These are phyloP conservation scores for Neoarius graeffei DNA, from an alignment of 2,113 vertebrate species.

Conservation along the genomic window DNA sequence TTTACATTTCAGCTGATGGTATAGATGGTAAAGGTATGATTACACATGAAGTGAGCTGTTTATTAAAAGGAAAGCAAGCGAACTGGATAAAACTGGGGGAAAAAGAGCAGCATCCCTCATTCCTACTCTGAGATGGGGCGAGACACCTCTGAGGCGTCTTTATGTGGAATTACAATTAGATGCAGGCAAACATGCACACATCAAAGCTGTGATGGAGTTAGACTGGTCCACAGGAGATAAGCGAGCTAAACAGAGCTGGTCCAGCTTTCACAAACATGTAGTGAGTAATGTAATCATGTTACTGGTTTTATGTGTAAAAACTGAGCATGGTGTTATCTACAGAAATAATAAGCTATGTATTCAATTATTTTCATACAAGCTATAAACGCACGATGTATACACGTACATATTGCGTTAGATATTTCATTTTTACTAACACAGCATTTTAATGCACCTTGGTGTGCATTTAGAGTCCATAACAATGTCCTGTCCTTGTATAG, in stretches of 20 bases:
- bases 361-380: conserved; percentile 36
- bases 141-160: conserved; percentile 49
- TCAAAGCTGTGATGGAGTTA: conserved; percentile 65
- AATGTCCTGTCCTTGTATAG: neutral
- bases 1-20: neutral
- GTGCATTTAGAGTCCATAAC: conserved; percentile 7
- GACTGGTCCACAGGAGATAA: conserved; percentile 68
- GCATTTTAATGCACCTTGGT: conserved; percentile 7
- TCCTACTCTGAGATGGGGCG: conserved; percentile 49
- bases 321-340: conserved; percentile 43
- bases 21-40: neutral
- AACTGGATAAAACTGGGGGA: neutral
- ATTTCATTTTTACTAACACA: conserved; percentile 7
- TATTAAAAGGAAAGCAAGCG: conserved; percentile 38
- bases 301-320: conserved; percentile 56
- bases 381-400: conserved; percentile 34
- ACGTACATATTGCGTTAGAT: conserved; percentile 6
- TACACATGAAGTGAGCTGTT: neutral
- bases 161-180: conserved; percentile 67
- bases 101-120: conserved; percentile 33
- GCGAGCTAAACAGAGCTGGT: conserved; percentile 60
- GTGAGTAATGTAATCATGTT: conserved; percentile 63
- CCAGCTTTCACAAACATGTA: conserved; percentile 62
- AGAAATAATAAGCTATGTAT: conserved; percentile 50
- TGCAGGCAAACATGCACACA: conserved; percentile 62